Conservation (phyloP, 2,113 vertebrate species). For the Poicephalus gulielmi region DNA sequence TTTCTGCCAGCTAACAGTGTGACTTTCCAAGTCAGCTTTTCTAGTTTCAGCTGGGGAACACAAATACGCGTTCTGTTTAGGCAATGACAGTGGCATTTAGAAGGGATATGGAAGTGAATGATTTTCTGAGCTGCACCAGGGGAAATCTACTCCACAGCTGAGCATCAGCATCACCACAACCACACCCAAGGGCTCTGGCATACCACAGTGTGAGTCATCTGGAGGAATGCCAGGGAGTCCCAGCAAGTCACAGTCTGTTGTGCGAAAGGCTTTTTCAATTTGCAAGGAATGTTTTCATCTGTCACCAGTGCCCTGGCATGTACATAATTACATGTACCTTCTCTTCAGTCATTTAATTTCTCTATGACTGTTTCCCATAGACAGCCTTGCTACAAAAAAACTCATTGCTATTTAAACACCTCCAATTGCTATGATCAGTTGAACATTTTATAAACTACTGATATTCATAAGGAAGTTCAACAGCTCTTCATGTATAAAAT, state of each 20-base stretch:
- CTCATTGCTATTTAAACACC: neutral
- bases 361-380: neutral
- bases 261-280: neutral
- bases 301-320: fast-evolving
- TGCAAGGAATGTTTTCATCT: neutral
- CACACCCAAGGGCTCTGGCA: neutral
- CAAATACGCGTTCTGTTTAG: fast-evolving
- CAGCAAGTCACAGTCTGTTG: neutral
- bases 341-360: neutral
- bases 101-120: neutral
- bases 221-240: neutral
- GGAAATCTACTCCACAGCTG: neutral
- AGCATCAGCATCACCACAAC: neutral
- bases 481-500: neutral
- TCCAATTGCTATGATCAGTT: neutral
- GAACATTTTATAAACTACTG: neutral
- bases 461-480: neutral
- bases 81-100: neutral
- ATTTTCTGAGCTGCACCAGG: neutral
- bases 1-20: neutral
- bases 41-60: neutral
- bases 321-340: neutral
- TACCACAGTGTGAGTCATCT: neutral
- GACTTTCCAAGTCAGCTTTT: neutral
- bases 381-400: neutral